Conservation (phyloP, 2,888 invertebrate species). For the Zaprionus lineosus region DNA sequence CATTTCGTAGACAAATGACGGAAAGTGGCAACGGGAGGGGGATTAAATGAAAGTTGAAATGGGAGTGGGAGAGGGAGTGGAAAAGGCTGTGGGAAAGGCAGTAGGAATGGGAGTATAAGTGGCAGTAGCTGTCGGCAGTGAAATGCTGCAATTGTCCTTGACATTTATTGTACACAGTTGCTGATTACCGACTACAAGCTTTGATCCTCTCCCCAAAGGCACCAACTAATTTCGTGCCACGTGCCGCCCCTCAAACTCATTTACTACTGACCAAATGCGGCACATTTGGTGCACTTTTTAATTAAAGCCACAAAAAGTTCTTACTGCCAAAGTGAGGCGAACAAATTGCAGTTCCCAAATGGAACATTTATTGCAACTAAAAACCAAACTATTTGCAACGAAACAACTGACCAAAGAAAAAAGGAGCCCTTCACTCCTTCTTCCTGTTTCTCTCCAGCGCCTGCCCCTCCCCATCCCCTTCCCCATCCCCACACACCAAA, state of each 20-base stretch:
- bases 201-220: constrained; percentile 36
- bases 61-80: neutral
- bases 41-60: too few relatives aligned
- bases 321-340: constrained; percentile 2
- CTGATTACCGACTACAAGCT: too few relatives aligned
- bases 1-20: too few relatives aligned
- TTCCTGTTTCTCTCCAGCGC: too few relatives aligned
- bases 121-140: too few relatives aligned
- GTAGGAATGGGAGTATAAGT: too few relatives aligned
- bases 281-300: constrained; percentile 48
- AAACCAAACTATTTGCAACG: constrained; percentile 12
- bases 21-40: too few relatives aligned
- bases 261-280: constrained; percentile 10
- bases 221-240: constrained; percentile 38
- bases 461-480: too few relatives aligned
- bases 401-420: neutral
- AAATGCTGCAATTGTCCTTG: constrained; percentile 10
- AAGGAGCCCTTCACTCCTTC: too few relatives aligned
- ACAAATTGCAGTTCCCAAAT: constrained; percentile 8
- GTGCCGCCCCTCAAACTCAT: constrained; percentile 35
- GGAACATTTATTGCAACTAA: constrained; percentile 1
- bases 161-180: constrained; percentile 22
- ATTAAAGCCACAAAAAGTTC: constrained; percentile 42
- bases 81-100: too few relatives aligned
- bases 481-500: too few relatives aligned